phyloP scores from a whole-genome alignment of 1,140 invertebrate species.

The Manduca sexta region DNA sequence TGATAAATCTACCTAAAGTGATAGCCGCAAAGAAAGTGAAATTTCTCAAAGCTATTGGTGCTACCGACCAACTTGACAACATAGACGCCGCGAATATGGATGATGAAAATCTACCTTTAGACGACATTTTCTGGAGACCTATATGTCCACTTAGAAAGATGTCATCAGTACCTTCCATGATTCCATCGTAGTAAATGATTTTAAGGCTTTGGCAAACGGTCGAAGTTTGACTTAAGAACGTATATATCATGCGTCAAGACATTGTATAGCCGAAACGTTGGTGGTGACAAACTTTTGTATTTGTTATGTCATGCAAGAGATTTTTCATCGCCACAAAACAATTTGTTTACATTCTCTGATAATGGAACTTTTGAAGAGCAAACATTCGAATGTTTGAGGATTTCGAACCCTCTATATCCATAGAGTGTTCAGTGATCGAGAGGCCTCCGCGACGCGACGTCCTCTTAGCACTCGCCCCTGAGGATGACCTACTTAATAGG shows the following conservation, averaged over 20 bases:
- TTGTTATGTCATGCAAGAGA: not conserved
- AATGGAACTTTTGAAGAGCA: not conserved
- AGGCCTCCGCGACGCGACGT: no score
- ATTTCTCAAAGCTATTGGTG: constrained; percentile 1
- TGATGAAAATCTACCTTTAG: not conserved
- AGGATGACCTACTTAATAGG: no score
- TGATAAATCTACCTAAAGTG: not conserved
- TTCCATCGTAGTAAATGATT: not conserved
- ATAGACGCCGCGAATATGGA: not conserved
- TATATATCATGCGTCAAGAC: not conserved
- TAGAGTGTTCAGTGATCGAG: no score
- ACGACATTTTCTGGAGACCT: not conserved
- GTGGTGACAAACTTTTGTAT: not conserved
- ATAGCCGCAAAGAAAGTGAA: not conserved
- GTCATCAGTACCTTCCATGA: not conserved
- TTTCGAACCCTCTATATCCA: no score
- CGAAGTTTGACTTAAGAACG: not conserved
- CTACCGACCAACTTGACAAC: not conserved
- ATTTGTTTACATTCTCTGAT: not conserved
- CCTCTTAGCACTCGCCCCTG: no score
- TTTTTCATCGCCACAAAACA: not conserved
- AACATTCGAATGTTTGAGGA: not conserved
- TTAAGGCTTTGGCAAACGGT: not conserved
- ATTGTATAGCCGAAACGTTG: not conserved
- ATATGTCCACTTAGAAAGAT: not conserved